Evolutionary conservation across 2,113 vertebrate genomes (phyloP).

Genomic region (Hylia prasina): DNA sequence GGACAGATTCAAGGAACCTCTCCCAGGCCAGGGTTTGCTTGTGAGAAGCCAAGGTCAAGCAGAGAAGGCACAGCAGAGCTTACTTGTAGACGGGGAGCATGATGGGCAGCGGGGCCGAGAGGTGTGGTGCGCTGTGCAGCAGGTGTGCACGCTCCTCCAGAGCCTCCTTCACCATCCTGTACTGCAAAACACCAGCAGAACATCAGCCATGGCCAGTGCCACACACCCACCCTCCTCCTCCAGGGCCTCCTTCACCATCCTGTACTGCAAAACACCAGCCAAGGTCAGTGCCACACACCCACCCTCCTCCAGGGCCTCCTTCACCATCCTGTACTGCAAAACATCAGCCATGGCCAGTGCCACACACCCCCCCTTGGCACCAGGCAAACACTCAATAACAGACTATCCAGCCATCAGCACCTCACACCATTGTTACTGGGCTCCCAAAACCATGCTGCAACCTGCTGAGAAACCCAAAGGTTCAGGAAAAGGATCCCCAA

Average conservation of each 20-base stretch:
- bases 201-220: rapidly evolving
- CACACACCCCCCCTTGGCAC: rapidly evolving
- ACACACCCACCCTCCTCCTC: background rate
- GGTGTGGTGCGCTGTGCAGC: slow-evolving; percentile 90
- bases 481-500: background rate
- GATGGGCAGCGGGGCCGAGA: slow-evolving; percentile 89
- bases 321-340: slow-evolving; percentile 77
- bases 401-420: background rate
- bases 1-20: background rate
- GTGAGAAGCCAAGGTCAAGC: background rate
- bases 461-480: background rate
- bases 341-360: background rate
- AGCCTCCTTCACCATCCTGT: slow-evolving; percentile 92
- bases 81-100: slow-evolving; percentile 99
- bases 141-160: slow-evolving; percentile 91
- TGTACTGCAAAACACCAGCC: background rate
- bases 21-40: background rate
- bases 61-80: slow-evolving; percentile 7
- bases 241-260: background rate
- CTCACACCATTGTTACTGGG: rapidly evolving
- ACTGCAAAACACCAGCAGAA: background rate
- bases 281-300: background rate
- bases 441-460: background rate
- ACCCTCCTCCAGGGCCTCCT: too few relatives aligned
- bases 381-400: rapidly evolving